Evolutionary conservation across 2,888 invertebrate species (phyloP).

Genomic region (Eulithis prunata): DNA sequence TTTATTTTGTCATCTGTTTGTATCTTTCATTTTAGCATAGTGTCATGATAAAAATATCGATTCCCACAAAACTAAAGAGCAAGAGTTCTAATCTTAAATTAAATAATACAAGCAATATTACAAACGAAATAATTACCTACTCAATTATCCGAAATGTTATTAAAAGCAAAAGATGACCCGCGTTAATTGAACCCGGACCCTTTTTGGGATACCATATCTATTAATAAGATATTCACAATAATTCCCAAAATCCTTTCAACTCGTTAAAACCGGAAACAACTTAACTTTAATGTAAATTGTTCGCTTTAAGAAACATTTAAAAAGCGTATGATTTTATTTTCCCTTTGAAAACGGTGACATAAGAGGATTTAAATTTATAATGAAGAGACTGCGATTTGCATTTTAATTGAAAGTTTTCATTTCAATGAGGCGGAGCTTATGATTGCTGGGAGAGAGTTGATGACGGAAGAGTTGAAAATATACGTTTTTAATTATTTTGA

Average conservation of each 20-base stretch:
- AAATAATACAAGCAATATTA: too few relatives aligned
- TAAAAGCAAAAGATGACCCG: slow-evolving; percentile 13
- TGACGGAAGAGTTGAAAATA: not conserved
- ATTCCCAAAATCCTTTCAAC: slow-evolving; percentile 24
- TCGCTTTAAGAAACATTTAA: slow-evolving; percentile 22
- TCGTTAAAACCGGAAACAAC: slow-evolving; percentile 30
- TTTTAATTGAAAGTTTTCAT: slow-evolving; percentile 29
- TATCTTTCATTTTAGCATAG: too few relatives aligned
- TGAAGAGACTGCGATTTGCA: slow-evolving; percentile 20
- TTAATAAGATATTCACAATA: slow-evolving; percentile 19
- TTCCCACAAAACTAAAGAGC: too few relatives aligned
- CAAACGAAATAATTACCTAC: not conserved
- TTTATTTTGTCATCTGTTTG: too few relatives aligned
- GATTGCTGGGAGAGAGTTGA: not conserved
- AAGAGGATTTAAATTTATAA: slow-evolving; percentile 35
- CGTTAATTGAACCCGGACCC: slow-evolving; percentile 14
- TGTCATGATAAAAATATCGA: too few relatives aligned
- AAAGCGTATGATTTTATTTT: slow-evolving; percentile 23
- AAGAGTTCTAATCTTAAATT: too few relatives aligned
- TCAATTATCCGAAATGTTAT: slow-evolving; percentile 12
- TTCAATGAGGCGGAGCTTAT: slow-evolving; percentile 5
- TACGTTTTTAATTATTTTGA: too few relatives aligned
- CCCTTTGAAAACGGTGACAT: slow-evolving; percentile 18
- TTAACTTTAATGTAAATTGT: slow-evolving; percentile 21
- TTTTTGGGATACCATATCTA: slow-evolving; percentile 12